These are phyloP conservation scores for Taxidea taxus DNA, from an alignment of 2,113 vertebrate species.

Conservation along the genomic window DNA sequence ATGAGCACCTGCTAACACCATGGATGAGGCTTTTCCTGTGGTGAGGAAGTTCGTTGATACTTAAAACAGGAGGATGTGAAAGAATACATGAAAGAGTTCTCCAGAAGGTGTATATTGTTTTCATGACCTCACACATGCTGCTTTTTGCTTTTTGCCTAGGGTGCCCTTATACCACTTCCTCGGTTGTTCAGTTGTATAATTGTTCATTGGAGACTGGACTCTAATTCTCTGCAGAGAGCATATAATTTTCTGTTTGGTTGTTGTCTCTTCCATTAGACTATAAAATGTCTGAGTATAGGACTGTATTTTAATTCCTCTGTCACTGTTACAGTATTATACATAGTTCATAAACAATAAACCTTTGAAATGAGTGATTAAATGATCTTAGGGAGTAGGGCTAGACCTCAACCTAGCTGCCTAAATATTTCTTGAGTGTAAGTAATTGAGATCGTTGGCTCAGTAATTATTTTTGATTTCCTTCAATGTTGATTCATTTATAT, in stretches of 20 bases:
- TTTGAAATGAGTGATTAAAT: conserved; percentile 35
- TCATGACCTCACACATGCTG: background rate
- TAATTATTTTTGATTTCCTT: conserved; percentile 35
- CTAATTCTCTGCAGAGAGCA: background rate
- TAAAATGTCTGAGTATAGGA: background rate
- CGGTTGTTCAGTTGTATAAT: background rate
- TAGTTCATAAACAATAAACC: background rate
- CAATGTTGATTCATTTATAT: background rate
- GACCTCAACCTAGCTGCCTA: background rate
- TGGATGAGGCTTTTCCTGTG: background rate
- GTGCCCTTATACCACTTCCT: background rate
- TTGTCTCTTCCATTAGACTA: background rate
- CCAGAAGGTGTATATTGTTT: background rate
- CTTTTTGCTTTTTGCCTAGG: background rate
- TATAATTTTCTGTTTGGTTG: background rate
- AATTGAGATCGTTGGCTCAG: background rate
- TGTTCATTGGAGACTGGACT: background rate
- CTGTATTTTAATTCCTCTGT: conserved; percentile 6
- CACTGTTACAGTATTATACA: background rate
- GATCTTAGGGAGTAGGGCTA: background rate
- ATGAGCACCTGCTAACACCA: background rate
- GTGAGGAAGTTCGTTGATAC: background rate
- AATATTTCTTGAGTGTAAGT: background rate
- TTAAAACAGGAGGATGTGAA: background rate
- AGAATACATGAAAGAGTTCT: background rate